Conservation (phyloP, 2,888 invertebrate species). For the Schizotus pectinicornis region DNA sequence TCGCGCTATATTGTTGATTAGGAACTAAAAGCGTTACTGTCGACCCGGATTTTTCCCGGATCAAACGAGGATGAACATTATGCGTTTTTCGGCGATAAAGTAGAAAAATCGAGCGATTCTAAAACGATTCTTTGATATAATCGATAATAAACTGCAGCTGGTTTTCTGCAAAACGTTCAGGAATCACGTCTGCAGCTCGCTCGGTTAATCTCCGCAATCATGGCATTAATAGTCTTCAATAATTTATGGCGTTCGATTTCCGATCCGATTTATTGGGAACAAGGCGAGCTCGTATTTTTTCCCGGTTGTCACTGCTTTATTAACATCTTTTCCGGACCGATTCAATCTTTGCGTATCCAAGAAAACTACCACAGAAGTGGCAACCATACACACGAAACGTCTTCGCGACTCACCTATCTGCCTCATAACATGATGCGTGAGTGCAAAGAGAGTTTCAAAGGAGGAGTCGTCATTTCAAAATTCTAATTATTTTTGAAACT, state of each 20-base stretch:
- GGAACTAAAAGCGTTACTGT: conserved; percentile 24
- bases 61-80: too few relatives aligned
- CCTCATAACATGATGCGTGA: not conserved
- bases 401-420: too few relatives aligned
- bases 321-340: conserved; percentile 16
- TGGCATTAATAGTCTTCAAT: conserved; percentile 31
- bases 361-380: conserved; percentile 3
- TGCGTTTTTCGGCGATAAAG: too few relatives aligned
- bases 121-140: too few relatives aligned
- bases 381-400: too few relatives aligned
- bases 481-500: too few relatives aligned
- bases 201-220: conserved; percentile 29
- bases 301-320: conserved; percentile 19
- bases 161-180: conserved; percentile 5
- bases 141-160: not conserved
- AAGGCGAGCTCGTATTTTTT: conserved; percentile 17
- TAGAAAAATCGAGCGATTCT: too few relatives aligned
- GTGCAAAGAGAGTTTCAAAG: too few relatives aligned
- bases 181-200: conserved; percentile 30
- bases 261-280: conserved; percentile 29
- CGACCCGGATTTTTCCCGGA: conserved; percentile 12
- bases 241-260: conserved; percentile 27
- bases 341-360: conserved; percentile 13
- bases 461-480: too few relatives aligned
- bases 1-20: conserved; percentile 22